Evolutionary conservation across 2,888 invertebrate species (phyloP), one percentile per base, ranked within the genome.

Genomic region (Phlogophora meticulosa): DNA sequence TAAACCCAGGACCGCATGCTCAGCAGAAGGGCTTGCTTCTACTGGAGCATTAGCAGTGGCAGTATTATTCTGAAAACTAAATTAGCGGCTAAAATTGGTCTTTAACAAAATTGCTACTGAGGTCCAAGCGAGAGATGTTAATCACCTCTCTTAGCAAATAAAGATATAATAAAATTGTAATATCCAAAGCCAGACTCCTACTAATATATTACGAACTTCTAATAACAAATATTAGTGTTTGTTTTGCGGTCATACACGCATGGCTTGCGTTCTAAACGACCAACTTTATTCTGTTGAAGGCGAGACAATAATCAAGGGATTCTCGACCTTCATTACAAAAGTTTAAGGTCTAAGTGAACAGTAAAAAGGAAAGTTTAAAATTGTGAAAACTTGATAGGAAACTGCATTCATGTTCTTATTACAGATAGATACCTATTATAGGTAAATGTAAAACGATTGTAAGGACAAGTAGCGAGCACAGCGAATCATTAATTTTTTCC

Each of bases 201-300:
- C 36, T 69, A 61, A 67, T 56, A 57, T 72, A 61, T 69, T 72
- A 76, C 69, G 72, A 71, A 43, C 34, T 71, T 48, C 34, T 59
- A 46, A 72, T 62, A 69, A 43, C 73, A 43, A 59, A 76, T 56
- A 68, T 57, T 57, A 51, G 48, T 55, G 22, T 61, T 72, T 65
- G 78, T 55, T 75, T 53, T 62, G 69, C 45, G 67, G 61, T 67
- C 60, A 63, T 34, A 70, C 46, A 57, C 70, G 70, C 61, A 67
- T 56, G 58, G 40, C 62, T 46, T 56, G 60, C 32, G 68, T 70
- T 76, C 76, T 76, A 34, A 76, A 57, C 61, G 77, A 20, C 42
- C 22, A 73, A 76, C 24, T 76, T 76, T 40, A 61, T 61, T 49
- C 22, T 24, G 40, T 53, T 34, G 53, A 20, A 13, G 28, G 17